Evolutionary conservation across 2,113 vertebrate species (phyloP).

Genomic region (Gopherus flavomarginatus): DNA sequence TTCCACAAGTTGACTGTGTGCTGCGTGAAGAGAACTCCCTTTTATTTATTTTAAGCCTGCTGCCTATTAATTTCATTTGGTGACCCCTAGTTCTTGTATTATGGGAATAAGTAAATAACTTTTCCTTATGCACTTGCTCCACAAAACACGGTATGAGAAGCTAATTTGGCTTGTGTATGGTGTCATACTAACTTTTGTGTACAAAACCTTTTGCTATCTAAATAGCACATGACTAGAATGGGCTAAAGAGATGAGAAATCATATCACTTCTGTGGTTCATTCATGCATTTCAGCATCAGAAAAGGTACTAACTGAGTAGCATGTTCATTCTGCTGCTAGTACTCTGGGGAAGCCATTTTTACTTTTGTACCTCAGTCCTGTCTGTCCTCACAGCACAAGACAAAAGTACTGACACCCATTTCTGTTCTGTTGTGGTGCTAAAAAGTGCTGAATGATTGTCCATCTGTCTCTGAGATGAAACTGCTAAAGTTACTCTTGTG

Average conservation of each 20-base stretch:
- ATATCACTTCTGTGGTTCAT: not conserved
- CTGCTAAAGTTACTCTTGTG: not conserved
- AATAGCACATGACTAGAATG: not conserved
- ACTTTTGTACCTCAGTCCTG: not conserved
- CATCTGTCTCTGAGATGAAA: not conserved
- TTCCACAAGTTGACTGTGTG: no score
- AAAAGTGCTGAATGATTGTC: not conserved
- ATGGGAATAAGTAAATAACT: no score
- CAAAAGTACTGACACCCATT: not conserved
- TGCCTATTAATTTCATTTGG: no score
- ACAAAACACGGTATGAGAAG: not conserved
- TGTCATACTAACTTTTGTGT: accelerated
- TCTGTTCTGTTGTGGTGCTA: not conserved
- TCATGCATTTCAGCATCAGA: no score
- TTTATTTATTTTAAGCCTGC: no score
- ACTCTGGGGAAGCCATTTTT: not conserved
- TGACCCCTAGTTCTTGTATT: no score
- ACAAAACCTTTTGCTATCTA: not conserved
- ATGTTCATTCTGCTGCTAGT: not conserved
- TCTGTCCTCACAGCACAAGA: not conserved
- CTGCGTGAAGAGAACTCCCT: no score
- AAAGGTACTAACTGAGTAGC: not conserved
- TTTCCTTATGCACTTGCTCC: no score
- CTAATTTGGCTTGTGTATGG: not conserved
- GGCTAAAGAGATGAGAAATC: not conserved